These are phyloP conservation scores for Fratercula arctica DNA, from an alignment of 2,797 vertebrate genomes.

Conservation along the genomic window DNA sequence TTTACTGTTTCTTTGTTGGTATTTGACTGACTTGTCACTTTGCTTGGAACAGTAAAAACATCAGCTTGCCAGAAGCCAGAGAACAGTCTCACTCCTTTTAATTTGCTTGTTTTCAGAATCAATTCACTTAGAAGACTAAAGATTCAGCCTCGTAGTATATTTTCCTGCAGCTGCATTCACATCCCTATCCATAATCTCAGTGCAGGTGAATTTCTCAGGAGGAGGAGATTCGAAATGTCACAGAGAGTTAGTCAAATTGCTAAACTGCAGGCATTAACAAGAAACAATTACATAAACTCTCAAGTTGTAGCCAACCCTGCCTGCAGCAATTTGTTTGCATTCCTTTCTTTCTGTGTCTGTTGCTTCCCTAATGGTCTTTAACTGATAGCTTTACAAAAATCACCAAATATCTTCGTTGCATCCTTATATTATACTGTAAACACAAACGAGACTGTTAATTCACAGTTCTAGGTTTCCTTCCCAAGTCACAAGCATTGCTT, in stretches of 20 bases:
- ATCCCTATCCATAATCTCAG: background rate
- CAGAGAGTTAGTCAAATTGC: conserved; percentile 26
- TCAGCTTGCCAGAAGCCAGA: conserved; percentile 8
- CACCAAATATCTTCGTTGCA: background rate
- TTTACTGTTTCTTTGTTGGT: background rate
- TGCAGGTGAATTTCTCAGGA: background rate
- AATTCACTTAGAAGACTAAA: background rate
- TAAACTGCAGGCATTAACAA: conserved; percentile 38
- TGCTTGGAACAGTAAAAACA: background rate
- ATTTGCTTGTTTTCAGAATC: background rate
- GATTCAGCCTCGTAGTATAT: background rate
- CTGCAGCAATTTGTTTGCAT: background rate
- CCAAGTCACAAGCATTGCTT: background rate
- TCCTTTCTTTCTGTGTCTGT: conserved; percentile 5
- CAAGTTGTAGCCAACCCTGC: background rate
- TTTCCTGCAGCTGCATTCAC: conserved; percentile 5
- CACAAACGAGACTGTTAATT: background rate
- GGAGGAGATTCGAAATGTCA: conserved; percentile 7
- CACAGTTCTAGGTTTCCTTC: background rate
- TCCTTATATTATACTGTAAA: background rate
- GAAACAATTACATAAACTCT: background rate
- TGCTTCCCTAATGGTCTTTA: conserved; percentile 2
- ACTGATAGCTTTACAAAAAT: background rate
- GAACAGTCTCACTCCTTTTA: background rate
- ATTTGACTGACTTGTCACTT: conserved; percentile 47